Base-by-base conservation (phyloP, 2,888 invertebrate genomes). In the Acleris sparsana region DNA sequence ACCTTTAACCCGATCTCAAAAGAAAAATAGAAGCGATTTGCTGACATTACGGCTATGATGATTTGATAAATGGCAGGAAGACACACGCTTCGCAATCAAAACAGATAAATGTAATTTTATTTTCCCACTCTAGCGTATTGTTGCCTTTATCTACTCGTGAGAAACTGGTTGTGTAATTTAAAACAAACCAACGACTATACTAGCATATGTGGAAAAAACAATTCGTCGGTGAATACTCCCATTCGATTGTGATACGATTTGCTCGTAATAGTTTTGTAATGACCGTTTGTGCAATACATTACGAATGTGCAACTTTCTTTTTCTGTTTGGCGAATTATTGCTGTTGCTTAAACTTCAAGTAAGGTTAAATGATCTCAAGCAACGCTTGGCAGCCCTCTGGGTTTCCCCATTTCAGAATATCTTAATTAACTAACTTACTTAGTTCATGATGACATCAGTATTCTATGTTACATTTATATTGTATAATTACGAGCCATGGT, bases 101-200 rank as follows among this genome's bases (percentile, higher is more conserved):
- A 25, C 46, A 44, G 57, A 46, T 17, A 13, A 17, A 43, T 1
- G 57, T 22, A n/a, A 46, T 17, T 46, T 16, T 22, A 17, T 46
- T 57, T 55, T 46, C 57, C 25, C 57, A 57, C 44, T 25, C 16
- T 44, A 44, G 44, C 68, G 70, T 67, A 61, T 68, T 69, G 73
- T 75, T 76, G 77, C 74, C 70, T 73, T 71, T 69, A 16, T 59
- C 62, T 66, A 63, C 53, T 69, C 73, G 75, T 78, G 78, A 68
- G 80, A 78, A 77, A 53, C 68, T 68, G 63, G 65, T 73, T 78
- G 77, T 77, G 78, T 72, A 80, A 81, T 75, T 75, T 69, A 69
- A 72, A 76, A 77, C 72, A 76, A 79, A 69, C 70, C 69, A 63
- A 63, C 69, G 69, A 67, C 71, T 9, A 16, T 29, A 73, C 75